Base-by-base conservation (phyloP, 2,888 invertebrate genomes). In the Cosmia trapezina region DNA sequence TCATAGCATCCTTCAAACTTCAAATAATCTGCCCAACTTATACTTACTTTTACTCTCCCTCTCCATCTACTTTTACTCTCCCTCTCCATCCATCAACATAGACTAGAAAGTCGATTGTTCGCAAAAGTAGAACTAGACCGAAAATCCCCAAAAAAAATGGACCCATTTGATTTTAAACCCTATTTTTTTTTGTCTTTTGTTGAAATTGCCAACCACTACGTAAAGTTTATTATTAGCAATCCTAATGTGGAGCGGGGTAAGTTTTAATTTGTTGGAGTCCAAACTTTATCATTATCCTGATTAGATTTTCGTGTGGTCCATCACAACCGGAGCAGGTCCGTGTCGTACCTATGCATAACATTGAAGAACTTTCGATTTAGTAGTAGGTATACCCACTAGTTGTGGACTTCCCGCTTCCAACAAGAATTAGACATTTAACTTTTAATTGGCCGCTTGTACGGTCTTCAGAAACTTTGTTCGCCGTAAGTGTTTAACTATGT, bases 361-460 rank as follows among this genome's bases (percentile, higher is more conserved):
- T 82, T 87, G 88, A 90, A 90, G 90, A 94, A 94, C 93, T 93
- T 94, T 92, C 89, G 90, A 92, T 93, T 90, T 91, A 90, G 87
- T 89, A 89, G 86, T n/a, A 63, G 63, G 63, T 83, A 85, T 85
- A 86, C 87, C 87, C 84, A 90, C 90, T 94, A 94, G 94, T 93
- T 93, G 90, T 90, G 91, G 93, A 94, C 93, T 95, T 94, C 91
- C 94, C 91, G 91, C 91, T 90, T 93, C 92, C 93, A 93, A 96
- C 96, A 96, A 96, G 96, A 95, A 95, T 95, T 94, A 95, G 94
- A 94, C 96, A 96, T 96, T 96, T 95, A 96, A 96, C 95, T 96
- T 96, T 96, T 96, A 96, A 96, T 96, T 96, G 96, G 95, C 89
- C 90, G 94, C 95, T 95, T 95, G 96, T 96, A 93, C 92, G 93